Base-by-base conservation (phyloP, 2,888 invertebrate species). In the Rhingia rostrata region DNA sequence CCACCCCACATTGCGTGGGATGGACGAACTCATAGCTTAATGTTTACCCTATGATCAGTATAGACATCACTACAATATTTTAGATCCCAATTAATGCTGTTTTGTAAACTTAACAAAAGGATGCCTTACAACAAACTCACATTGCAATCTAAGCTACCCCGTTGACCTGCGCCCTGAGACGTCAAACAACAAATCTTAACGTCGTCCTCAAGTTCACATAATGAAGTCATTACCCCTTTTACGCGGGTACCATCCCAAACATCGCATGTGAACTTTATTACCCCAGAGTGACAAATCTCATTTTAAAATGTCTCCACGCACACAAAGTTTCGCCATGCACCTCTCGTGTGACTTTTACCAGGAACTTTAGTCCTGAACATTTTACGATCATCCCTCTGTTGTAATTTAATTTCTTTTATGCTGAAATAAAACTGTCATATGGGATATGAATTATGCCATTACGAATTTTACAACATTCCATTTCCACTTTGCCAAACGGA, bases 391-490 rank as follows among this genome's bases (percentile, higher is more conserved):
- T 56, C 37, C 41, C 45, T 12, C 4, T 37, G 43, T 2, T 35
- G 45, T 69, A 56, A 69, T 51, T 58, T 67, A 14, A 32, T 77
- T 56, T 54, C 49, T 49, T 56, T 63, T 56, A 66, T 77, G 37
- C 22, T 43, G 49, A 63, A 78, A 70, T 70, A 67, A 70, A 70
- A 72, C 63, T 78, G 72, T 64, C 78, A 72, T 72, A 43, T 58
- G 64, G 64, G 72, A 64, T 56, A 53, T 70, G 37, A 51, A 51
- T 54, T 61, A 47, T 77, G 60, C 54, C 53, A 37, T 64, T 51
- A 22, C 4, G 41, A 41, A 30, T 39, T 64, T 64, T 41, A 53
- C 39, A 51, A 53, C 12, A 66, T 0, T 9, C 14, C 6, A 12
- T 35, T 32, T 61, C 14, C 14, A 33, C n/a, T 14, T 10, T 22